Conservation (phyloP, 2,888 invertebrate genomes). For the Orchestes rusci region DNA sequence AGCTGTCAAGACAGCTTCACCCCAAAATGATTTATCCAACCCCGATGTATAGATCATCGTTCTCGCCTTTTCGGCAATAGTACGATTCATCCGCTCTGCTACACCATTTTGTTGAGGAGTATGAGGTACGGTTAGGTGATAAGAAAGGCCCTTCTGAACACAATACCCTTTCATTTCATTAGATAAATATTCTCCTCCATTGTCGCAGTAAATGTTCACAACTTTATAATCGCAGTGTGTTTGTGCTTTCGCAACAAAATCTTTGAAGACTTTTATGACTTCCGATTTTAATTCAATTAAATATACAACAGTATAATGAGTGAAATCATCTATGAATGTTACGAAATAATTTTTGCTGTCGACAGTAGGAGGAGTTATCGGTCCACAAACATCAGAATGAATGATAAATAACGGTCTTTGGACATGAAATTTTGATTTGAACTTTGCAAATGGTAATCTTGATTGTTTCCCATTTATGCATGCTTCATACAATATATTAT, state of each 20-base stretch:
- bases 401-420: no score
- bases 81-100: no score
- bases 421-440: conserved; percentile 29
- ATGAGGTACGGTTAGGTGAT: no score
- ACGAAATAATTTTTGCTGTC: conserved; percentile 20
- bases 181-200: no score
- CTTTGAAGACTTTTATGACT: no score
- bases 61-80: no score
- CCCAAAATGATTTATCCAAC: conserved; percentile 37
- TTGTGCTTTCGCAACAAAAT: not conserved
- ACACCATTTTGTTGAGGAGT: no score
- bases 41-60: no score
- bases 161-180: no score
- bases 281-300: no score
- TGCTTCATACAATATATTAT: conserved; percentile 7
- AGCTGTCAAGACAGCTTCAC: conserved; percentile 36
- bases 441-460: conserved; percentile 21
- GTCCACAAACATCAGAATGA: no score
- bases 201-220: conserved; percentile 22
- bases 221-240: not conserved
- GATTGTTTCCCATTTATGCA: conserved; percentile 15
- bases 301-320: conserved; percentile 6
- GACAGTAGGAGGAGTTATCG: conserved; percentile 32
- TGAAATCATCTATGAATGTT: conserved; percentile 3
- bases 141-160: no score